A percentile compares a stretch with the other conserved stretches of the same genome.
Evolutionary conservation across 37 sponge, comb jelly and placozoan genomes (phyloP).

Genomic region (Eunapius fragilis): DNA sequence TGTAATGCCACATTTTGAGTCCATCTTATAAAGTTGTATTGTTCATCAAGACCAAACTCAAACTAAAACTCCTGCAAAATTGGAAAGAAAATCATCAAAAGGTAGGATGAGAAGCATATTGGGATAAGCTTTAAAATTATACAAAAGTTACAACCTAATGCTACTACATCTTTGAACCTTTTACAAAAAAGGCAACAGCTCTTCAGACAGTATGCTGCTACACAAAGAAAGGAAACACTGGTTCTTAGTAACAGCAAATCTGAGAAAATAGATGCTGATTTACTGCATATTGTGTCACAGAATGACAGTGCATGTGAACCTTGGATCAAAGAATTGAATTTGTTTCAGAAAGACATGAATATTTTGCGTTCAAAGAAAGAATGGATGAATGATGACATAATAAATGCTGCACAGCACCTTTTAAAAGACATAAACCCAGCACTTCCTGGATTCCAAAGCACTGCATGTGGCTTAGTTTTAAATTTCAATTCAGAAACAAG

Average conservation of each 20-base stretch:
- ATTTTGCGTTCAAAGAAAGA: background rate
- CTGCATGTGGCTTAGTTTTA: background rate
- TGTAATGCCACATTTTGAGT: background rate
- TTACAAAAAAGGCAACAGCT: background rate
- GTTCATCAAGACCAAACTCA: background rate
- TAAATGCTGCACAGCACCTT: constrained; percentile 20
- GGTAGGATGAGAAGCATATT: too few relatives aligned
- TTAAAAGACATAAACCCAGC: background rate
- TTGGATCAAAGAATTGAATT: constrained; percentile 4
- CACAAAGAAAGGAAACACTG: background rate
- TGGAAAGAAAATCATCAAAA: too few relatives aligned
- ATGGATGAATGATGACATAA: constrained; percentile 6
- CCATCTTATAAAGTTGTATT: background rate
- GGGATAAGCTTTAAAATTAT: too few relatives aligned
- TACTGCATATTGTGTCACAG: background rate
- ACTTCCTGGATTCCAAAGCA: constrained; percentile 16
- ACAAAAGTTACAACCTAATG: background rate
- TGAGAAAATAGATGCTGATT: background rate
- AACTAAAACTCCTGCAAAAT: background rate
- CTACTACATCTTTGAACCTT: background rate
- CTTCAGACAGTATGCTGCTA: background rate
- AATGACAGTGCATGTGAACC: background rate
- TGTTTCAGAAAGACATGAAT: constrained; percentile 1
- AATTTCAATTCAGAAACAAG: background rate
- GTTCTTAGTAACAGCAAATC: background rate